These are phyloP conservation scores for Phoronis australis DNA, from an alignment of 2,888 invertebrate genomes.

Conservation along the genomic window DNA sequence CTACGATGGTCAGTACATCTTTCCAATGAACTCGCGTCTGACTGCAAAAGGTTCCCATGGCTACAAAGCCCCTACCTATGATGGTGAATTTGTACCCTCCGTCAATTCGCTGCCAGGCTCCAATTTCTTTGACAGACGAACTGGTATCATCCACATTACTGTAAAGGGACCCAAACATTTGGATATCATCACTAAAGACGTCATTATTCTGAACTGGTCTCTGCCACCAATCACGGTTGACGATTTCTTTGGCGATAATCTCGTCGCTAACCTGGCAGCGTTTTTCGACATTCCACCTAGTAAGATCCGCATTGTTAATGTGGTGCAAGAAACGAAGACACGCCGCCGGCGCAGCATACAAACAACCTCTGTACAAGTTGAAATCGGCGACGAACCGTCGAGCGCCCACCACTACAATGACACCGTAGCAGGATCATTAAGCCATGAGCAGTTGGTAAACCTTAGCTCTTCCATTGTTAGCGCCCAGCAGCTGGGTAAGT, in stretches of 20 bases:
- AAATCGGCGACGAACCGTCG: neutral
- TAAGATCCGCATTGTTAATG: slow-evolving; percentile 32
- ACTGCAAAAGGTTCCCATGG: neutral
- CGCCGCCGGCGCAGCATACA: neutral
- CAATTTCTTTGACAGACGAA: no score
- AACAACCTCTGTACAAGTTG: neutral
- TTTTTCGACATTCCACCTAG: slow-evolving; percentile 31
- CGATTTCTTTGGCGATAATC: slow-evolving; percentile 39
- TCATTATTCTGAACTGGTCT: neutral
- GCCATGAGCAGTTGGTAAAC: neutral
- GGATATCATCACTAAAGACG: no score
- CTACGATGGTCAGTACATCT: neutral
- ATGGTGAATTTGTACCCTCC: neutral
- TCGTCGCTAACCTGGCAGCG: slow-evolving; percentile 33
- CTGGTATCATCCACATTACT: no score
- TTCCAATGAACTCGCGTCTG: neutral
- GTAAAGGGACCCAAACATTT: no score
- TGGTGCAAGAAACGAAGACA: slow-evolving; percentile 19
- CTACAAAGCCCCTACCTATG: neutral
- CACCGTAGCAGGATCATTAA: no score
- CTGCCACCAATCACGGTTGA: slow-evolving; percentile 23
- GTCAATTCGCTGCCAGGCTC: no score
- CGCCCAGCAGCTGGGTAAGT: neutral
- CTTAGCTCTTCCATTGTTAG: neutral
- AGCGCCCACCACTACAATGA: no score